These are phyloP conservation scores for Hecatera dysodea DNA, from an alignment of 2,888 invertebrate genomes.

Conservation along the genomic window DNA sequence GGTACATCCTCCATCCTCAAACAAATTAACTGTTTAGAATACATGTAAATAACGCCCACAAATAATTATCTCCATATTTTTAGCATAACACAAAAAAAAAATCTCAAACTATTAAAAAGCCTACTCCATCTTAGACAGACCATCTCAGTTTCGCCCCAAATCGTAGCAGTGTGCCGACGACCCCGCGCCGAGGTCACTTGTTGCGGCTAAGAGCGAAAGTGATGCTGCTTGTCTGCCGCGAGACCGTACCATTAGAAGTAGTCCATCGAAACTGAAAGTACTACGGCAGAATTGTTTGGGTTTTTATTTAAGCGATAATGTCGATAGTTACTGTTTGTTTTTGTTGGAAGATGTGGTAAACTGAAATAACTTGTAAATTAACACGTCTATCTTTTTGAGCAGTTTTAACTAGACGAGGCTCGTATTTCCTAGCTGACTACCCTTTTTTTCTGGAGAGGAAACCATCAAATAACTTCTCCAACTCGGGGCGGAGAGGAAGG, in stretches of 20 bases:
- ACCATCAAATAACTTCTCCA: too few species aligned
- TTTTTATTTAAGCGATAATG: constrained; percentile 7
- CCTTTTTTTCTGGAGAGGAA: too few species aligned
- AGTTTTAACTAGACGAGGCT: too few species aligned
- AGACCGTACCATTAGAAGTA: constrained; percentile 29
- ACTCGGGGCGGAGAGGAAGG: too few species aligned
- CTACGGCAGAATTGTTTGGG: constrained; percentile 38
- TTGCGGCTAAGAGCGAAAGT: constrained; percentile 66
- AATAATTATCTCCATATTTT: background rate
- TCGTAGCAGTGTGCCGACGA: constrained; percentile 50
- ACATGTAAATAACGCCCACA: too few species aligned
- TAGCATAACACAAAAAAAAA: constrained; percentile 1
- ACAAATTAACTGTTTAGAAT: too few species aligned
- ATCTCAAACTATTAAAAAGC: constrained; percentile 5
- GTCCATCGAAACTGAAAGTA: constrained; percentile 64
- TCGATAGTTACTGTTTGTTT: constrained; percentile 15
- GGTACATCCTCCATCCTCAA: too few species aligned
- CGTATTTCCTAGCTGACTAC: too few species aligned
- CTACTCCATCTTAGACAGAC: constrained; percentile 28
- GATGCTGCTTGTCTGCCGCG: constrained; percentile 37
- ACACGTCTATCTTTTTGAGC: background rate
- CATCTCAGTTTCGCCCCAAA: constrained; percentile 49
- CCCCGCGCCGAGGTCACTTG: constrained; percentile 62
- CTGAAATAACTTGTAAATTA: too few species aligned
- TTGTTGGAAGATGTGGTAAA: background rate